A percentile compares a stretch with the other conserved stretches of the same genome.
Evolutionary conservation across 2,113 vertebrate species (phyloP).

Genomic region (Tapirus terrestris): DNA sequence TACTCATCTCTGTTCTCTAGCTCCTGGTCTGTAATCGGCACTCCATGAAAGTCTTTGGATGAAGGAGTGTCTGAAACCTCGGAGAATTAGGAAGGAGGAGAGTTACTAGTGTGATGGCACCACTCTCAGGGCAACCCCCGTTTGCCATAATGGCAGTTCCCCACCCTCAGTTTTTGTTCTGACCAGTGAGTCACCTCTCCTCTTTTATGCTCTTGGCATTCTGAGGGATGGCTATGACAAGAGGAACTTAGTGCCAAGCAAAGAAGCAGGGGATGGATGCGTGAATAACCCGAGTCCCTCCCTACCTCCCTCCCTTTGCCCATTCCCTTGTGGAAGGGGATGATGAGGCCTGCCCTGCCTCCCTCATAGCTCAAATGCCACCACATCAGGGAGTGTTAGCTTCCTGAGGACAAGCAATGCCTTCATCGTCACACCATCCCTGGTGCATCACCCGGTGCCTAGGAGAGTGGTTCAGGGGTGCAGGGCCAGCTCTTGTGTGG

Average conservation of each 20-base stretch:
- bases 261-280: neutral
- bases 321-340: neutral
- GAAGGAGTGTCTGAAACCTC: neutral
- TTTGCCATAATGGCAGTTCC: neutral
- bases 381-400: neutral
- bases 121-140: neutral
- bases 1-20: neutral
- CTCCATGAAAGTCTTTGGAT: neutral
- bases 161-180: neutral
- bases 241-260: neutral
- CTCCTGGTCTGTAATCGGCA: neutral
- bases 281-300: neutral
- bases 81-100: neutral
- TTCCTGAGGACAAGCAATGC: neutral
- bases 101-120: neutral
- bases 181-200: neutral
- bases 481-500: neutral
- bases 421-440: neutral
- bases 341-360: neutral
- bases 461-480: neutral
- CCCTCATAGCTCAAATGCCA: accelerated
- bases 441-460: neutral
- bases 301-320: neutral
- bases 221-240: neutral
- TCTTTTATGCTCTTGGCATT: neutral